Evolutionary conservation across 2,888 invertebrate species (phyloP), one percentile per base, ranked within the genome.

Genomic region (Folsomia candida): DNA sequence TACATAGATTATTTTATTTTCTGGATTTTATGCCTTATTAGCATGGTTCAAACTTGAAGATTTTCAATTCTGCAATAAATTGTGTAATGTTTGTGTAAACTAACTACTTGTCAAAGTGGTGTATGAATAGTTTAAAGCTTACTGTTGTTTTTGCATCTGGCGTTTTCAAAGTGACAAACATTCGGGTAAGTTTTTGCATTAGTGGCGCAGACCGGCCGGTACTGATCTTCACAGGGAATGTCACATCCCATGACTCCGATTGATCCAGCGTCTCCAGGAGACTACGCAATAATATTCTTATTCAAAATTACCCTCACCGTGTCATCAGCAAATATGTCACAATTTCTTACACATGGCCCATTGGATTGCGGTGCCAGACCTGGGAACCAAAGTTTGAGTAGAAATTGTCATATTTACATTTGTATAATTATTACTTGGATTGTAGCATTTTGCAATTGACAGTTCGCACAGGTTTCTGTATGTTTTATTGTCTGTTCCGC

Each of bases 1-100:
- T 20, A 11, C 6, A 22, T n/a, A 11, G n/a, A 4, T n/a, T 57
- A 20, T 6, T 47, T 57, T 20, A 57, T 20, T n/a, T 20, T 20
- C 57, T n/a, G n/a, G 37, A 18, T 6, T 62, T 28, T 62, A 27
- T n/a, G 37, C 14, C 14, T 37, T 37, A 37, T 58, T 69, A 63
- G 24, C 69, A 69, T 1, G 69, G 64, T 9, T 29, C 58, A 69
- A 69, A 69, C 54, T 64, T 69, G 27, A 54, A 64, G 4, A 69
- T 51, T 29, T 64, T 69, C 18, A 69, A 18, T 28, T 58, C 69
- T 69, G 29, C 6, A 62, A 29, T 28, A 4, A 29, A 25, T 20
- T 57, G n/a, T 9, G n/a, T 4, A 4, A 22, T 60, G 11, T 57
- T n/a, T n/a, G n/a, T n/a, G n/a, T n/a, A n/a, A n/a, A n/a, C n/a